Evolutionary conservation across 2,113 vertebrate species (phyloP).

Genomic region (Eolophus roseicapilla): DNA sequence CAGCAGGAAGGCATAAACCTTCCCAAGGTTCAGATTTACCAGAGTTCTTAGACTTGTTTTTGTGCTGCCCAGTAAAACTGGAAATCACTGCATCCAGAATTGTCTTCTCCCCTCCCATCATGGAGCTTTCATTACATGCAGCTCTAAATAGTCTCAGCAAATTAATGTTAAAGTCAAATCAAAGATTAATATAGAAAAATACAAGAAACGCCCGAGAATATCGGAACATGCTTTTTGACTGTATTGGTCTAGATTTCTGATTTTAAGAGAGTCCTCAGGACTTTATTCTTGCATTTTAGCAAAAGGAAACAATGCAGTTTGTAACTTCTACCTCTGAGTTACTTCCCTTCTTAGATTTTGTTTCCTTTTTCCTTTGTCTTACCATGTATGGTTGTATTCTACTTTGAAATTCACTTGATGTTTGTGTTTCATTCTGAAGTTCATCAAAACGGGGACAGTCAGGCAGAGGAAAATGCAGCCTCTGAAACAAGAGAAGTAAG

Average conservation of each 20-base stretch:
- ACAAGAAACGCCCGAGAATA: not conserved
- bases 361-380: not conserved
- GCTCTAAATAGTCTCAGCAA: not conserved
- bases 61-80: not conserved
- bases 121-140: not conserved
- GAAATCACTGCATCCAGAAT: not conserved
- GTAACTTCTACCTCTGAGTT: not conserved
- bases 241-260: not conserved
- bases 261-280: not conserved
- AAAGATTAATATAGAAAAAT: not conserved
- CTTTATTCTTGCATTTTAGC: not conserved
- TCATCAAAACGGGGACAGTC: constrained; percentile 70
- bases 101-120: not conserved
- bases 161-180: not conserved
- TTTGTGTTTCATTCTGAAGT: constrained; percentile 70
- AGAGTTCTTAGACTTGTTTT: not conserved
- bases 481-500: constrained; percentile 56
- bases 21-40: not conserved
- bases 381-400: constrained; percentile 71
- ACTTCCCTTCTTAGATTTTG: not conserved
- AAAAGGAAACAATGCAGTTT: not conserved
- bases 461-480: constrained; percentile 65
- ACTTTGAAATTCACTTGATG: constrained; percentile 56
- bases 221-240: not conserved
- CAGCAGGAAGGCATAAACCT: not conserved